Evolutionary conservation across 2,113 vertebrate genomes (phyloP).

Genomic region (Martes martes): DNA sequence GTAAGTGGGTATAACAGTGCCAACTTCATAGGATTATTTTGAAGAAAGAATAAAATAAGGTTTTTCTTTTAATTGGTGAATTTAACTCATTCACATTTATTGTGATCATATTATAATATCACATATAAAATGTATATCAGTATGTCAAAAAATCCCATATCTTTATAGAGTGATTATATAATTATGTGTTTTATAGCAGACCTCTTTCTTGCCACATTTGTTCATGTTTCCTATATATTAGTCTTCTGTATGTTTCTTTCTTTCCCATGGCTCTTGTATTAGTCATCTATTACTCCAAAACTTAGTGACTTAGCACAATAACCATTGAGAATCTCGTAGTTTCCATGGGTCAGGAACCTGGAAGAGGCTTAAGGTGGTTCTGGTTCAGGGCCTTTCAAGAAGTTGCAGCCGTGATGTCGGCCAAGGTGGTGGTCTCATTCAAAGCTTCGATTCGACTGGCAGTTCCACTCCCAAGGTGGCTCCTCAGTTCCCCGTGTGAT

Average conservation of each 20-base stretch:
- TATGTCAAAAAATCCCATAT: background rate
- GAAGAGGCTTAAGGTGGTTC: background rate
- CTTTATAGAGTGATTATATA: background rate
- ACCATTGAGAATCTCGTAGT: background rate
- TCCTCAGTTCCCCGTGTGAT: background rate
- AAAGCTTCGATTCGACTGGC: background rate
- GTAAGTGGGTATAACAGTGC: background rate
- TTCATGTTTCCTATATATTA: background rate
- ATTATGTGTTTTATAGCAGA: background rate
- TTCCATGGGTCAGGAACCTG: background rate
- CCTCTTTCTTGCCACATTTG: background rate
- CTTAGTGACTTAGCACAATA: background rate
- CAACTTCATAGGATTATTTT: background rate
- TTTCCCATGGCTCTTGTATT: background rate
- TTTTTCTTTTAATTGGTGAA: constrained; percentile 33
- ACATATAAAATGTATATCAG: background rate
- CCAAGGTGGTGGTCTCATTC: background rate
- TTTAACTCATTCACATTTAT: constrained; percentile 70
- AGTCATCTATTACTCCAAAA: background rate
- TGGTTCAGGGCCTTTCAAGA: background rate
- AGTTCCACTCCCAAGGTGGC: background rate
- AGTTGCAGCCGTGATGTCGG: too few relatives aligned
- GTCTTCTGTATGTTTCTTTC: background rate
- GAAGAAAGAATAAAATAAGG: background rate
- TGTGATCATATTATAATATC: constrained; percentile 13